Evolutionary conservation across 2,797 vertebrate genomes (phyloP).

Genomic region (Amazona ochrocephala): DNA sequence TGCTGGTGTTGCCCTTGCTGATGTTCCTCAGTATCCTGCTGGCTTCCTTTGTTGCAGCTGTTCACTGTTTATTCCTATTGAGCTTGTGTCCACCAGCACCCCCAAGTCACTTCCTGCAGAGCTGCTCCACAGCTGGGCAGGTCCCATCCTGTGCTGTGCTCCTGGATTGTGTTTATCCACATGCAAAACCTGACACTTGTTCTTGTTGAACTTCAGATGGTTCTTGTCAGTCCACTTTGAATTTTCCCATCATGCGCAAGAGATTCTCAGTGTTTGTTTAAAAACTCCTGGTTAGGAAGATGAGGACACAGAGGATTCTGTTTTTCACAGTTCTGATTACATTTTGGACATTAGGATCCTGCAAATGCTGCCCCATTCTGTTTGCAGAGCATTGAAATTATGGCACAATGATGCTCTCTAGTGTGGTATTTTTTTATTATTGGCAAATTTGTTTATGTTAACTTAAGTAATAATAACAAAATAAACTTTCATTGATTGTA

Average conservation of each 20-base stretch:
- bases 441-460: fast-evolving
- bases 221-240: neutral
- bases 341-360: neutral
- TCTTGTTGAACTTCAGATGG: neutral
- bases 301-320: neutral
- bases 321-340: neutral
- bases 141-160: neutral
- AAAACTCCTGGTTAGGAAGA: neutral
- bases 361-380: fast-evolving
- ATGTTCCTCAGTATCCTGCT: neutral
- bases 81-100: neutral
- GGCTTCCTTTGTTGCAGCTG: neutral
- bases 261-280: fast-evolving
- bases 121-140: neutral
- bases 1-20: neutral
- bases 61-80: neutral
- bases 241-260: neutral
- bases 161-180: neutral
- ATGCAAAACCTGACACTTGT: neutral
- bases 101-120: neutral
- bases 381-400: neutral
- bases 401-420: fast-evolving
- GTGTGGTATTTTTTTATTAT: neutral
- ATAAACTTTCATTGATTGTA: neutral
- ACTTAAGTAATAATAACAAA: neutral